Percentiles rank a stretch among this genome's conserved stretches.
These are phyloP conservation scores for Talpa occidentalis DNA, from an alignment of 2,113 vertebrate species.

Conservation along the genomic window DNA sequence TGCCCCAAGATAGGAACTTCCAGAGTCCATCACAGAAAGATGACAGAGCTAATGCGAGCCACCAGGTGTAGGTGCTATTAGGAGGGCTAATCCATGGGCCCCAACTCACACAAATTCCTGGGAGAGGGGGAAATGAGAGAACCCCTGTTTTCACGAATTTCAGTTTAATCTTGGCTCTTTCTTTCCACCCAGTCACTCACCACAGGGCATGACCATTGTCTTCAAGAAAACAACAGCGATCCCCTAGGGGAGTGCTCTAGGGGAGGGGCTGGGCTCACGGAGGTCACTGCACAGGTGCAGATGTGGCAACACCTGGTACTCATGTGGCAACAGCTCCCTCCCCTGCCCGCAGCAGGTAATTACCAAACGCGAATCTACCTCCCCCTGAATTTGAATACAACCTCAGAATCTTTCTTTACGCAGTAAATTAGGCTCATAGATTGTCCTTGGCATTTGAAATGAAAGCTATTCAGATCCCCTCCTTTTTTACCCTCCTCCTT, in stretches of 20 bases:
- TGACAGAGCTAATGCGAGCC: fast-evolving
- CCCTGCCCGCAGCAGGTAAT: fast-evolving
- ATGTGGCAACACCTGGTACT: background rate
- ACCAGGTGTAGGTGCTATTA: background rate
- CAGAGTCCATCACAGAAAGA: conserved; percentile 35
- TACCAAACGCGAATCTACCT: background rate
- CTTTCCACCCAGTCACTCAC: background rate
- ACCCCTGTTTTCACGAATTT: background rate
- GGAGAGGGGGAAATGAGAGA: background rate
- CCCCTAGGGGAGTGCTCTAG: background rate
- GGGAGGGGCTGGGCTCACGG: background rate
- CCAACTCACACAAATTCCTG: background rate
- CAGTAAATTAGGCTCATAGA: background rate
- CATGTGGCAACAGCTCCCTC: background rate
- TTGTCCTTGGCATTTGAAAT: background rate
- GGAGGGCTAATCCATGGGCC: background rate
- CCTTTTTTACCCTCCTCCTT: background rate
- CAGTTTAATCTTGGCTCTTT: background rate
- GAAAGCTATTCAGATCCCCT: background rate
- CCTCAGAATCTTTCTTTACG: background rate
- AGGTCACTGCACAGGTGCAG: background rate
- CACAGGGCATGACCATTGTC: background rate
- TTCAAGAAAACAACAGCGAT: background rate
- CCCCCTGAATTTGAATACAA: background rate
- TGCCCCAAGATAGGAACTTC: background rate